Evolutionary conservation across 92 coral and sea anemone species (phyloP), one percentile per base, ranked within the genome.

Genomic region (Parazoanthus atlanticus): DNA sequence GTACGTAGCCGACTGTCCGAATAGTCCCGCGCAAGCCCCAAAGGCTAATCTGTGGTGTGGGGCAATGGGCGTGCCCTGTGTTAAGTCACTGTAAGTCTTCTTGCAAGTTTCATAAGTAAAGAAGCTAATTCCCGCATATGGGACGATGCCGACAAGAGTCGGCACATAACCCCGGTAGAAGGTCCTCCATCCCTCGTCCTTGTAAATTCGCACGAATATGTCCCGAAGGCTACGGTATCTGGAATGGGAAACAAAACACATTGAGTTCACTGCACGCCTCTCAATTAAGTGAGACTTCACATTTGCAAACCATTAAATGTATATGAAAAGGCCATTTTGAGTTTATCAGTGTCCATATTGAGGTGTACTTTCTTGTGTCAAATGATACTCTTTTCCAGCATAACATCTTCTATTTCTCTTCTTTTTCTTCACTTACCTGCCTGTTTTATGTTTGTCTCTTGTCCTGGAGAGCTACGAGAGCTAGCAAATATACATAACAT

Each of bases 21-120:
- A 90, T 26, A 95, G 91, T 6, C 99, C 99, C 12, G 99, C 99
- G 73, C 98, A 97, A 0, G 99, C 99, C 3, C 99, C 99, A 93
- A 97, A 97, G 26, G 93, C 95, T 26, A 97, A 88, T 65, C 99
- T 91, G 52, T 97, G 96, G 29, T 95, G 80, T 29, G 98, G 98
- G n/a, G 87, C 91, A 3, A 93, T 91, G 54, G 93, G 89, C 30
- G 70, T 79, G 43, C 93, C 90, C 40, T 92, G 92, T 34, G 85
- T 81, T 43, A 78, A 26, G 23, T 95, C 95, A 38, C 65, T 75
- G 86, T 94, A 94, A 6, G 93, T 52, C 38, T 94, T 97, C 88
- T 97, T 97, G 61, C 98, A 96, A 25, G 98, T 93, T 85, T 97
- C 99, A 65, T 97, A 97, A 25, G 96, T 97, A 36, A 95, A 93